Conservation (phyloP, 2,797 vertebrate species). For the Chaenodraco wilsoni region DNA sequence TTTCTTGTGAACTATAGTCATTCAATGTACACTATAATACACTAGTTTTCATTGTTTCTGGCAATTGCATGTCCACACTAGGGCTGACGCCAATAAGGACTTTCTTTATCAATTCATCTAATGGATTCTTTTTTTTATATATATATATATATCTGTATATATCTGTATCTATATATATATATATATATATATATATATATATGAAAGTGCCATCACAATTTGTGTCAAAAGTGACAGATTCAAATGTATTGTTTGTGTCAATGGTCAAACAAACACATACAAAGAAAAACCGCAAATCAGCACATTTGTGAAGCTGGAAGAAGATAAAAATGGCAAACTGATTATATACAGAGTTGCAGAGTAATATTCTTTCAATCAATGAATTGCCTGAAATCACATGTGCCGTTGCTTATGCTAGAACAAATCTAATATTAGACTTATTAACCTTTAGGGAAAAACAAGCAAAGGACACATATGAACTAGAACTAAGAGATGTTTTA, state of each 20-base stretch:
- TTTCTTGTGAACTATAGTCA: not conserved
- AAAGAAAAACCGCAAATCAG: not conserved
- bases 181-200: no score
- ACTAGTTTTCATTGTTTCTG: not conserved
- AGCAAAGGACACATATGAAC: not conserved
- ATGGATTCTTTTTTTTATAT: no score
- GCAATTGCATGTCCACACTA: not conserved
- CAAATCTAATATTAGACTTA: not conserved
- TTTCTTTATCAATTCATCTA: not conserved
- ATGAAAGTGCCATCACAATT: no score
- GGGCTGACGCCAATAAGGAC: not conserved
- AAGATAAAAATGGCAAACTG: not conserved
- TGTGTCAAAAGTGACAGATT: not conserved
- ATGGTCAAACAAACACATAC: not conserved
- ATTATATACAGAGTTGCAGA: not conserved
- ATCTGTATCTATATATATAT: no score
- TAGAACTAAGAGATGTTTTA: not conserved
- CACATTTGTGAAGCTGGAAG: slow-evolving; percentile 1
- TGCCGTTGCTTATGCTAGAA: not conserved
- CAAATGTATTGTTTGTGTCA: not conserved
- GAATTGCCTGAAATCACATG: not conserved
- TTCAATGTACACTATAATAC: not conserved
- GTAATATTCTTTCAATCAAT: not conserved
- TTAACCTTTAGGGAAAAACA: slow-evolving; percentile 2
- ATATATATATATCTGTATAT: no score